Base-by-base conservation (phyloP, 2,797 vertebrate species). In the Sphaeramia orbicularis region DNA sequence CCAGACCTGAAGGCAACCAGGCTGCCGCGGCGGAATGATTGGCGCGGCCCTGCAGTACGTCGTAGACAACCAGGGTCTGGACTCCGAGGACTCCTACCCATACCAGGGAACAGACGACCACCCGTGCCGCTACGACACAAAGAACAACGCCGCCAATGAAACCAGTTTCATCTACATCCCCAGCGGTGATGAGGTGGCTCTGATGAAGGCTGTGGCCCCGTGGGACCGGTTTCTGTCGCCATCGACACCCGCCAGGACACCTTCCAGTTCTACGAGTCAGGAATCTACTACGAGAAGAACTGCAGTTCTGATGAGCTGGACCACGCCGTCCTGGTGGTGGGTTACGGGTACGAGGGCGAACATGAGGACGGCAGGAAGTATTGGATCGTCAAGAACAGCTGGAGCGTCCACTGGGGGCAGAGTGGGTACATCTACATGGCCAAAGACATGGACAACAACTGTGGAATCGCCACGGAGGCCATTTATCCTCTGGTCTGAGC, bases 301-400 rank as follows among this genome's bases (percentile, higher is more conserved):
- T 99, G 97, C 90, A 98, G 96, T 90, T 98, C 96, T 18, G 84
- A 95, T 68, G 91, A 96, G 4, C 83, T 99, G 18, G 96, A 98
- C 90, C 97, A 99, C 37, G 97, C 96, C 0, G 96, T 99, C 56
- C 92, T 99, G 64, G 93, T 93, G 24, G 96, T 98, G 21, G 97
- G 97, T 11, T 99, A 98, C 15, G 97, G 97, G 44, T 94, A 74
- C 65, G 76, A 97, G 32, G 92, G 89, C 1, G 73, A 93, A 43
- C 92, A 96, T 16, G 92, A 89, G 2, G 92, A 95, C 35, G 94
- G 94, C 5, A 96, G 93, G 48, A 97, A 96, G 73, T 99, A 88
- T 71, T 99, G 97, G 96, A 94, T 96, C 52, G 92, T 98, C 59
- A 99, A 99, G 89, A 99, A 99, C 96, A 99, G 97, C 90, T 98